These are phyloP conservation scores for Paradoxurus hermaphroditus DNA, from an alignment of 2,113 vertebrate genomes.

Conservation along the genomic window DNA sequence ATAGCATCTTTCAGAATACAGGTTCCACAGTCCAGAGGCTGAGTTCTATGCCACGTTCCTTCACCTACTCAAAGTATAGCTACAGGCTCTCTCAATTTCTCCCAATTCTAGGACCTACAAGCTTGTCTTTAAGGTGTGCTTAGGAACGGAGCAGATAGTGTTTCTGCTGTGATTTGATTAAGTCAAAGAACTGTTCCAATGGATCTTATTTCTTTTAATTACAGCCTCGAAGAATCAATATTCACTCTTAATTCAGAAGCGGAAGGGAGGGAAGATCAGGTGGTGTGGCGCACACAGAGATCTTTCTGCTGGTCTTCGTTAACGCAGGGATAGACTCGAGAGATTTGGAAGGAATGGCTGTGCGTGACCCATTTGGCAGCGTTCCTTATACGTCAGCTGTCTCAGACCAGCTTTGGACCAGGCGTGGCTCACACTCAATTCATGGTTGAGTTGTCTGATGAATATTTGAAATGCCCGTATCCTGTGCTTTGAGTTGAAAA, in stretches of 20 bases:
- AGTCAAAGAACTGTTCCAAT: neutral
- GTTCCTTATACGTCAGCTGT: neutral
- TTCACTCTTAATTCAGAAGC: neutral
- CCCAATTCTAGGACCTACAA: neutral
- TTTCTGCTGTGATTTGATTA: neutral
- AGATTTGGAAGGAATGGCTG: neutral
- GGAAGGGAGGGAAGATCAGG: neutral
- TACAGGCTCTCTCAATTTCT: neutral
- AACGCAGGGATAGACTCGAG: neutral
- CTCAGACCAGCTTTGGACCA: neutral
- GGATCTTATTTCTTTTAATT: conserved; percentile 7
- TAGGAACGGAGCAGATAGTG: neutral
- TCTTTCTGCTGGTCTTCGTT: neutral
- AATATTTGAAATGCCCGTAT: neutral
- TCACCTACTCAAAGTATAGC: neutral
- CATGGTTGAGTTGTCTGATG: neutral
- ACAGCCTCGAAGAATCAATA: neutral
- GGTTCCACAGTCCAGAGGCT: neutral
- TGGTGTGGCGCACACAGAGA: neutral
- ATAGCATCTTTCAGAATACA: neutral
- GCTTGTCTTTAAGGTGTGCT: neutral
- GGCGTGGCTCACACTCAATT: neutral
- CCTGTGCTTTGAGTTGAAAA: neutral
- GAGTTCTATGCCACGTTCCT: neutral
- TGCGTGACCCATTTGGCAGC: neutral